Evolutionary conservation across 2,113 vertebrate species (phyloP).

Genomic region (Junco hyemalis): DNA sequence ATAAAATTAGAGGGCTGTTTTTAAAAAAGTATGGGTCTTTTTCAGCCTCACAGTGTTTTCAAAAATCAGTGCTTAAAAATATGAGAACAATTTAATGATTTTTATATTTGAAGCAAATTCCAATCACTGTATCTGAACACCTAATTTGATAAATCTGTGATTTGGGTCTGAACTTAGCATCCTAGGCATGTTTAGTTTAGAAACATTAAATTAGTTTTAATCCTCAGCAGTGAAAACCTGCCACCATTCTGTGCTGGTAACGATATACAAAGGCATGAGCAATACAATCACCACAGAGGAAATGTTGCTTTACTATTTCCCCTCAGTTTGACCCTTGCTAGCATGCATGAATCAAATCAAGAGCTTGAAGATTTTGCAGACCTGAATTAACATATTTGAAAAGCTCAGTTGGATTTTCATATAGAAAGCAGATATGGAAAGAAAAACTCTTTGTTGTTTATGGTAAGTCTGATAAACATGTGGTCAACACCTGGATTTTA

Average conservation of each 20-base stretch:
- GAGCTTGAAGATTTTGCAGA: conserved; percentile 61
- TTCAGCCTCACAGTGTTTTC: neutral
- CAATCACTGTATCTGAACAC: neutral
- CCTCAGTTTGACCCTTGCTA: conserved; percentile 48
- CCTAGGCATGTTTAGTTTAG: neutral
- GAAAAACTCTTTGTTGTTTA: conserved; percentile 60
- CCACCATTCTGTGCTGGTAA: neutral
- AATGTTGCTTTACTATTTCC: conserved; percentile 38
- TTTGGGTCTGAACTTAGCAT: conserved; percentile 6
- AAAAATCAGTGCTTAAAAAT: neutral
- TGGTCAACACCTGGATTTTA: conserved; percentile 73
- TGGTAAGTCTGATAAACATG: conserved; percentile 65
- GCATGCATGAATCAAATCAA: conserved; percentile 50
- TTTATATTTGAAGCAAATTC: neutral
- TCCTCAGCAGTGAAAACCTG: conserved; percentile 1
- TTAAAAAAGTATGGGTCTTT: neutral
- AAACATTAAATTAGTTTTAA: conserved; percentile 31
- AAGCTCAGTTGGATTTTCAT: conserved; percentile 49
- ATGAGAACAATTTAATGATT: neutral
- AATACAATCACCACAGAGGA: conserved; percentile 30
- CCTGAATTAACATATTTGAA: conserved; percentile 59
- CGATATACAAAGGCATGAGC: neutral
- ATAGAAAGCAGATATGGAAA: conserved; percentile 56
- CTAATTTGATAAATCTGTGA: neutral
- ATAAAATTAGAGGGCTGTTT: neutral